These are phyloP conservation scores for Gymnocephalus cernua DNA, from an alignment of 2,113 vertebrate species.

Conservation along the genomic window DNA sequence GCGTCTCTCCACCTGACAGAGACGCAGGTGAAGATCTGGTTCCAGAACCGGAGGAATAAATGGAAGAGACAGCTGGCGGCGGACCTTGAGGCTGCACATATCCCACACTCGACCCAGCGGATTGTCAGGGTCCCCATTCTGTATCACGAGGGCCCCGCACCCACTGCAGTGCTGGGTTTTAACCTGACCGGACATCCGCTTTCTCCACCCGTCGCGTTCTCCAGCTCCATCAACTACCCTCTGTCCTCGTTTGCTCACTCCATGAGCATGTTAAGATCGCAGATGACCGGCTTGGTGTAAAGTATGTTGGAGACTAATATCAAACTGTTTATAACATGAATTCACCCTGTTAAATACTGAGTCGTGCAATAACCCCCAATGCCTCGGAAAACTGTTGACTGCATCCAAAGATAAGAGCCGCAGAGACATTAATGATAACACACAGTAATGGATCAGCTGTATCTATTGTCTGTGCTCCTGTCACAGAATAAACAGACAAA, in stretches of 20 bases:
- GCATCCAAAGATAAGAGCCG: slow-evolving; percentile 70
- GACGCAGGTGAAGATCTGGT: slow-evolving; percentile 95
- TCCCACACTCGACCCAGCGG: slow-evolving; percentile 88
- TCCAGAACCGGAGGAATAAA: slow-evolving; percentile 92
- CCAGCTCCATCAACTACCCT: slow-evolving; percentile 87
- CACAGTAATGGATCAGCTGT: slow-evolving; percentile 18
- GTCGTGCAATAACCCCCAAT: slow-evolving; percentile 76
- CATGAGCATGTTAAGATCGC: slow-evolving; percentile 89
- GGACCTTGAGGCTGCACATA: slow-evolving; percentile 89
- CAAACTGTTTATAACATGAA: slow-evolving; percentile 13
- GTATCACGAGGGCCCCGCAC: slow-evolving; percentile 89
- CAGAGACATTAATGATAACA: slow-evolving; percentile 27
- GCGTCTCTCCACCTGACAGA: slow-evolving; percentile 90
- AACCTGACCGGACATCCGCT: slow-evolving; percentile 84
- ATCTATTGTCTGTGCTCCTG: slow-evolving; percentile 22
- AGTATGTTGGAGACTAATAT: slow-evolving; percentile 60
- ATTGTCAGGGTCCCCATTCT: slow-evolving; percentile 93
- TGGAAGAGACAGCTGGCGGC: slow-evolving; percentile 94
- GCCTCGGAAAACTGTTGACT: slow-evolving; percentile 38
- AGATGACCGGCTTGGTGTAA: slow-evolving; percentile 93
- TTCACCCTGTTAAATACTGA: slow-evolving; percentile 39
- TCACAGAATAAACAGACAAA: background rate
- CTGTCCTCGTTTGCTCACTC: slow-evolving; percentile 89
- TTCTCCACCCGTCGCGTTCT: slow-evolving; percentile 85
- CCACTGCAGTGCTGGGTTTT: slow-evolving; percentile 81